These are phyloP conservation scores for Dasypolia templi DNA, from an alignment of 2,888 invertebrate genomes.

Conservation along the genomic window DNA sequence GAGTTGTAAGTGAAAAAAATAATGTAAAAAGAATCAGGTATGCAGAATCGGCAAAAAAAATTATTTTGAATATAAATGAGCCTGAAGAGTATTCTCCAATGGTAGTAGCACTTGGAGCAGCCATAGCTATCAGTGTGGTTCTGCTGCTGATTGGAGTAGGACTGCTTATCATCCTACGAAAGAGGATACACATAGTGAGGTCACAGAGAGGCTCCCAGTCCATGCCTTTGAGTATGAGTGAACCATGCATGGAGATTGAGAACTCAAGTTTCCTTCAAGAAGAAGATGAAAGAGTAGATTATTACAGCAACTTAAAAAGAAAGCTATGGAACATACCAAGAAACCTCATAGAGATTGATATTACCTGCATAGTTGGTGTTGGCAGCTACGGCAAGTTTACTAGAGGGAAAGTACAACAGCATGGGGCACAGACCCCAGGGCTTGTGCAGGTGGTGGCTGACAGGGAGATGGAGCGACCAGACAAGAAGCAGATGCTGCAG, in stretches of 20 bases:
- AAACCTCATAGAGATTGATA: constrained; percentile 93
- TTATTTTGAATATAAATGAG: constrained; percentile 88
- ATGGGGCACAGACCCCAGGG: constrained; percentile 88
- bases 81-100: constrained; percentile 86
- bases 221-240: constrained; percentile 93
- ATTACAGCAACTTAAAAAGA: constrained; percentile 94
- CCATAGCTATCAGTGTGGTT: constrained; percentile 93
- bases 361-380: constrained; percentile 92
- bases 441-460: constrained; percentile 93
- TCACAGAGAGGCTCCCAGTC: constrained; percentile 87
- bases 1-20: constrained; percentile 93
- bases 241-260: constrained; percentile 95
- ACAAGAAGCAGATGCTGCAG: constrained; percentile 91
- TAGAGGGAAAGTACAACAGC: constrained; percentile 92
- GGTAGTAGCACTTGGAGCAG: constrained; percentile 89
- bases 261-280: constrained; percentile 95
- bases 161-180: constrained; percentile 91
- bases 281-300: constrained; percentile 92
- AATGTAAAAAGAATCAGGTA: constrained; percentile 92
- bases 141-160: constrained; percentile 92
- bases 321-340: constrained; percentile 94
- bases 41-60: constrained; percentile 90
- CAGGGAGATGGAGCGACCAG: constrained; percentile 87
- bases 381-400: constrained; percentile 95
- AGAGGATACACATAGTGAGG: constrained; percentile 84